Base-by-base conservation (phyloP, 2,888 invertebrate species). In the Zele albiditarsus region DNA sequence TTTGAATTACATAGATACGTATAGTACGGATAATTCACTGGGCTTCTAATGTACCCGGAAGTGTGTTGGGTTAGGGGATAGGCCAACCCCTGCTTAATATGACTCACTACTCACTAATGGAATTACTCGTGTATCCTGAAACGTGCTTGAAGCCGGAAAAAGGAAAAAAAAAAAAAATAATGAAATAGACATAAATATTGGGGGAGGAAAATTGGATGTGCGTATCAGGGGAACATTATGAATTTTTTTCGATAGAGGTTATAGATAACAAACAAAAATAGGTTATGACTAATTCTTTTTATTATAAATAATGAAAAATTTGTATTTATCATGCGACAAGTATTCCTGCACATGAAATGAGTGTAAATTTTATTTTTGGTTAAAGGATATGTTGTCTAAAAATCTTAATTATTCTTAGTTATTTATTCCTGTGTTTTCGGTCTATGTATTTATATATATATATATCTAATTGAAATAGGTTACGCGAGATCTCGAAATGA, bases 51-150 rank as follows among this genome's bases (percentile, higher is more conserved):
- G 3, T 16, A 16, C 8, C 33, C 74, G 63, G 42, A 53, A 53
- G 60, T 28, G 10, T 70, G 10, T 70, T 27, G 73, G 67, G 12
- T 12, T 33, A 67, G 67, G 73, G 67, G 27, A 46, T 28, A 20
- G 67, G 27, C 27, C 27, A 70, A 49, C 33, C 74, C 65, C 49
- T 49, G 23, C 20, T n/a, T 16, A n/a, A 70, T 60, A 74, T 74
- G 70, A 74, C 25, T 74, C 74, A 74, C 63, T 49, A 42, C 33
- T 53, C 57, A 58, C 70, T 74, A 74, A 74, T 71, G 74, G 74
- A 66, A 66, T 74, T 71, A 74, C 46, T 57, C 23, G 28, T 57
- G 53, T 57, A 31, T 28, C 16, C 53, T 49, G 49, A 23, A 49
- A 49, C 14, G 28, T 33, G 16, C 20, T 46, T 20, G 25, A 42